Percentiles rank a stretch among this genome's conserved stretches.
Evolutionary conservation across 2,113 vertebrate genomes (phyloP).

Genomic region (Lophius piscatorius): DNA sequence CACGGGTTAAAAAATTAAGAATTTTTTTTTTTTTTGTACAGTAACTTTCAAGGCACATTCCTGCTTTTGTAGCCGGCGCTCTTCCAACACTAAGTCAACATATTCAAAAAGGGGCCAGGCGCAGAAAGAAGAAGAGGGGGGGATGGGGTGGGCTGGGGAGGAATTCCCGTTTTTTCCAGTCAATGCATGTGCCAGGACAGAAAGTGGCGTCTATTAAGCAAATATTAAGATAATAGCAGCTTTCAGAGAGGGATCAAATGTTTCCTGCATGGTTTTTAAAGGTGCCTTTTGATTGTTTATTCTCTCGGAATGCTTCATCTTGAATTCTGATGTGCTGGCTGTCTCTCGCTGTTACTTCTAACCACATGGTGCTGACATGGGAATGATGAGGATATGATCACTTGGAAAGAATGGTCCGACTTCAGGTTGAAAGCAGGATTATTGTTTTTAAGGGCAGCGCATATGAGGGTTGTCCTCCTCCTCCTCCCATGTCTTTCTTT

Average conservation of each 20-base stretch:
- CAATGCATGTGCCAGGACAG: constrained; percentile 35
- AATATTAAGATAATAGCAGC: constrained; percentile 46
- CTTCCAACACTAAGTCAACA: constrained; percentile 65
- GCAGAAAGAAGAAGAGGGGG: constrained; percentile 13
- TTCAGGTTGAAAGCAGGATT: constrained; percentile 38
- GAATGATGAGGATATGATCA: constrained; percentile 52
- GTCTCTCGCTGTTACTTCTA: constrained; percentile 27
- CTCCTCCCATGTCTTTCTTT: constrained; percentile 33
- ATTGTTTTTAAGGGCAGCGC: constrained; percentile 59
- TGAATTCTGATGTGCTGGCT: constrained; percentile 29
- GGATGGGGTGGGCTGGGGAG: constrained; percentile 2
- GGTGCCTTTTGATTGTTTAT: constrained; percentile 35
- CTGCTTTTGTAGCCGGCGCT: constrained; percentile 54
- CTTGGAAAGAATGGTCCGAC: constrained; percentile 44
- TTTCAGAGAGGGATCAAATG: constrained; percentile 37
- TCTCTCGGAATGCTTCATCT: constrained; percentile 13
- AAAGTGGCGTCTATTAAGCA: constrained; percentile 41
- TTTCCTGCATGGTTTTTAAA: constrained; percentile 23
- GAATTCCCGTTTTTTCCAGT: constrained; percentile 54
- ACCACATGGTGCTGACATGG: constrained; percentile 56
- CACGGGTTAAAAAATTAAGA: too few species aligned
- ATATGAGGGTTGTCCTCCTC: constrained; percentile 21
- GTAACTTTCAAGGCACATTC: too few species aligned
- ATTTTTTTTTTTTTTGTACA: too few species aligned
- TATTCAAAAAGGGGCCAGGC: constrained; percentile 63